phyloP scores from a whole-genome alignment of 2,888 invertebrate species.

The Ariolimax columbianus region DNA sequence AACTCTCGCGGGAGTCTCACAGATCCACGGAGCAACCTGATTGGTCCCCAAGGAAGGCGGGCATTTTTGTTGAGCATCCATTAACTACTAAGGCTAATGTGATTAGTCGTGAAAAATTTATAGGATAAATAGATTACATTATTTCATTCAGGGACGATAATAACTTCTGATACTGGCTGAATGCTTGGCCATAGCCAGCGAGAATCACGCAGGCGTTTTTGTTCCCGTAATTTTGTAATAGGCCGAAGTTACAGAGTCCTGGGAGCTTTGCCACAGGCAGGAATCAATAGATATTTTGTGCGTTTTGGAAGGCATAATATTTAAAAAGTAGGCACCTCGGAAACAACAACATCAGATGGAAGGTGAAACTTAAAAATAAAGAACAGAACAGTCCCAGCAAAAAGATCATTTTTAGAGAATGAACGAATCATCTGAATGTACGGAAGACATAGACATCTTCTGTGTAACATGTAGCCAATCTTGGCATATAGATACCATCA shows the following conservation, averaged over 20 bases:
- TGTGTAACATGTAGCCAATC: no score
- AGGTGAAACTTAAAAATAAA: no score
- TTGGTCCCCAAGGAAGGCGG: constrained; percentile 46
- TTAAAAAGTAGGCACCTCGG: not conserved
- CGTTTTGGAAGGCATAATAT: not conserved
- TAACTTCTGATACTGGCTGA: constrained; percentile 32
- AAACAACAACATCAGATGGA: not conserved
- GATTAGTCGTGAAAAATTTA: constrained; percentile 61
- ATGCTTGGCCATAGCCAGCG: constrained; percentile 12
- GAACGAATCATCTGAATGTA: no score
- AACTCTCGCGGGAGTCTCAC: constrained; percentile 43
- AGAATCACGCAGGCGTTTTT: constrained; percentile 39
- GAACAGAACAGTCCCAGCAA: no score
- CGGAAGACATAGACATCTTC: no score
- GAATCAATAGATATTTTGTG: constrained; percentile 31
- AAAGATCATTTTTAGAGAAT: no score
- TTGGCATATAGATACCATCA: no score
- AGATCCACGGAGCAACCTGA: constrained; percentile 46
- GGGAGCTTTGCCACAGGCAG: constrained; percentile 16
- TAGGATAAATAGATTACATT: constrained; percentile 59
- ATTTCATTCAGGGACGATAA: constrained; percentile 49
- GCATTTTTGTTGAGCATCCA: constrained; percentile 51
- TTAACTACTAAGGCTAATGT: constrained; percentile 58
- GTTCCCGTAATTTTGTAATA: constrained; percentile 41
- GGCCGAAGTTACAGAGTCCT: constrained; percentile 32